phyloP scores from a whole-genome alignment of 53 echinoderm and acorn worm species.

The Temnopleurus reevesii region DNA sequence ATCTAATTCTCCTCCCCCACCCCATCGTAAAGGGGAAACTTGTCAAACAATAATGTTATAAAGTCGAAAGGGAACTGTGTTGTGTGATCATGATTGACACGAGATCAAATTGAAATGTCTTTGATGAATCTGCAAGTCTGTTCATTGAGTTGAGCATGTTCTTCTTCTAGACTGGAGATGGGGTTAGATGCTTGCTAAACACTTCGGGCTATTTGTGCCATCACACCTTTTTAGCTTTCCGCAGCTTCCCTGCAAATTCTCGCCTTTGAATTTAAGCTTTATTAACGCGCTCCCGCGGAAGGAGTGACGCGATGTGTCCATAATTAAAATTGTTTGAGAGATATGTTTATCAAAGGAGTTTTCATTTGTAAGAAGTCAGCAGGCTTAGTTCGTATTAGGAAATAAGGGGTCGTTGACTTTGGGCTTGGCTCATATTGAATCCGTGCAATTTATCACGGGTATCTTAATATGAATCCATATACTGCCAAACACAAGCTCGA shows the following conservation, averaged over 20 bases:
- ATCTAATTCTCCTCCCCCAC: neutral
- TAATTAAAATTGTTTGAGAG: constrained; percentile 47
- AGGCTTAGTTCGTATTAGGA: constrained; percentile 4
- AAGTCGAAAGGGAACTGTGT: constrained; percentile 2
- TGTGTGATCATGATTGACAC: constrained; percentile 35
- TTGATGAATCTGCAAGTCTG: constrained; percentile 42
- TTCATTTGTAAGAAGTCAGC: constrained; percentile 28
- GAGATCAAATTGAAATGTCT: constrained; percentile 50
- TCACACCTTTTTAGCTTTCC: constrained; percentile 33
- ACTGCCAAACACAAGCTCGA: neutral
- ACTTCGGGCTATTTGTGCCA: constrained; percentile 35
- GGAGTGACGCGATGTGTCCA: constrained; percentile 26
- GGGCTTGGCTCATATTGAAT: neutral
- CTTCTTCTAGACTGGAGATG: constrained; percentile 2
- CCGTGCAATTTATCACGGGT: neutral
- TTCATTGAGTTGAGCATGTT: constrained; percentile 16
- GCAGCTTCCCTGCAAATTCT: constrained; percentile 29
- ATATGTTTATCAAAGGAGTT: constrained; percentile 27
- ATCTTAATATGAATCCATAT: neutral
- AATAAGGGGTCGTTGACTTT: constrained; percentile 4
- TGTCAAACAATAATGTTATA: too few species aligned
- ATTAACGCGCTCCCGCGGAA: constrained; percentile 28
- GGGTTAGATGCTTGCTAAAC: constrained; percentile 34
- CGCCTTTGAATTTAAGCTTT: constrained; percentile 48
- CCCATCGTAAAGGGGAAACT: neutral